phyloP scores from a whole-genome alignment of 2,797 vertebrate species.

The Enteromius unitaeniatus region DNA sequence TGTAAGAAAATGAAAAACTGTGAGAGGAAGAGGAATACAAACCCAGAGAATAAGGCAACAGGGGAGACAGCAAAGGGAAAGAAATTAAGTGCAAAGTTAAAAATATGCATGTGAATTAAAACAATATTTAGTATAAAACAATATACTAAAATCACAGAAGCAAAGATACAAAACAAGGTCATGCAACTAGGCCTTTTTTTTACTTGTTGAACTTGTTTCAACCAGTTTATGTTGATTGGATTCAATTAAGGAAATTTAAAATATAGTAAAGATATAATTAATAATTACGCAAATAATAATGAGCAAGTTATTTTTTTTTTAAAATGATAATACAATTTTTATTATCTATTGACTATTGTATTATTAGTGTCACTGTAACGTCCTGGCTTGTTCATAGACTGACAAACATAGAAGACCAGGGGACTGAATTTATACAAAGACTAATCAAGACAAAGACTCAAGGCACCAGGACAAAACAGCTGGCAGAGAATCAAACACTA shows the following conservation, averaged over 20 bases:
- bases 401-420: too few relatives aligned
- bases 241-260: neutral
- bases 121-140: neutral
- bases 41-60: neutral
- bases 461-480: too few relatives aligned
- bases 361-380: too few relatives aligned
- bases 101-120: neutral
- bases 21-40: neutral
- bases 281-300: too few relatives aligned
- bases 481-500: too few relatives aligned
- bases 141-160: neutral
- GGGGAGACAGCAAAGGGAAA: neutral
- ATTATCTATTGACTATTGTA: too few relatives aligned
- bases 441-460: too few relatives aligned
- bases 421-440: too few relatives aligned
- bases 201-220: neutral
- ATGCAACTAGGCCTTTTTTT: neutral
- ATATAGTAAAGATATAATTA: neutral
- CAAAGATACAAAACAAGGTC: neutral
- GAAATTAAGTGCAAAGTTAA: neutral
- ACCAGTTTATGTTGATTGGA: neutral
- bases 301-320: neutral
- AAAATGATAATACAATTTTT: neutral
- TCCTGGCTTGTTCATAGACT: too few relatives aligned
- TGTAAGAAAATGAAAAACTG: neutral